Evolutionary conservation across 1,140 invertebrate species (phyloP).

Genomic region (Ips typographus): DNA sequence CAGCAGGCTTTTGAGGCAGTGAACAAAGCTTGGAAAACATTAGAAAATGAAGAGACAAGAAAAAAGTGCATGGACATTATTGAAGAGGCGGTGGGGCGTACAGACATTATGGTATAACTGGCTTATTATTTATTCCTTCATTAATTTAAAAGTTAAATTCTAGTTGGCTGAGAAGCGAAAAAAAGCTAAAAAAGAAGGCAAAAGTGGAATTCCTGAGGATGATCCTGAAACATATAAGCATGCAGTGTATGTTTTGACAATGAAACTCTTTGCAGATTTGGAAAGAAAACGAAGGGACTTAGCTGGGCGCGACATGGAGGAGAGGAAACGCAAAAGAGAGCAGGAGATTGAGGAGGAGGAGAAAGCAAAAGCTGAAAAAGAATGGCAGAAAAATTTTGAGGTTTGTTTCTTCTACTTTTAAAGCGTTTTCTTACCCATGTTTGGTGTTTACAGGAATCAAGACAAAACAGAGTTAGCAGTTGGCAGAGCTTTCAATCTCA

Average conservation of each 20-base stretch:
- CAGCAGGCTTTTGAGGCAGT: constrained; percentile 94
- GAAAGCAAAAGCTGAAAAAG: constrained; percentile 82
- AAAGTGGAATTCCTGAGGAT: constrained; percentile 89
- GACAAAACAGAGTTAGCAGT: constrained; percentile 90
- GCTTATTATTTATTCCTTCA: constrained; percentile 19
- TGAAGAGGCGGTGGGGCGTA: constrained; percentile 93
- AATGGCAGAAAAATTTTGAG: constrained; percentile 98
- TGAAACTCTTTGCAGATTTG: constrained; percentile 98
- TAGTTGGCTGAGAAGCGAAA: constrained; percentile 94
- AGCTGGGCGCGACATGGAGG: constrained; percentile 88
- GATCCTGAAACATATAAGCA: constrained; percentile 90
- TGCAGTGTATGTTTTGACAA: constrained; percentile 94
- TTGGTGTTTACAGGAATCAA: constrained; percentile 71
- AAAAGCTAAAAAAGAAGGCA: constrained; percentile 92
- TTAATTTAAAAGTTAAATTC: constrained; percentile 19
- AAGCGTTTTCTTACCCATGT: constrained; percentile 20
- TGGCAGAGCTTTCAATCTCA: constrained; percentile 93
- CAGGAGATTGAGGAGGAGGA: constrained; percentile 92
- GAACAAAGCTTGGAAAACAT: constrained; percentile 93
- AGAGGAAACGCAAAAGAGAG: constrained; percentile 92
- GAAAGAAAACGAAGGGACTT: constrained; percentile 83
- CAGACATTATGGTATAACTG: constrained; percentile 83
- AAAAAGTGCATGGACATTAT: constrained; percentile 96
- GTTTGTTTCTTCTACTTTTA: constrained; percentile 52
- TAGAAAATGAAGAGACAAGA: constrained; percentile 93